A percentile compares a stretch with the other conserved stretches of the same genome.
Evolutionary conservation across 2,888 invertebrate genomes (phyloP).

Genomic region (Amiota communis): DNA sequence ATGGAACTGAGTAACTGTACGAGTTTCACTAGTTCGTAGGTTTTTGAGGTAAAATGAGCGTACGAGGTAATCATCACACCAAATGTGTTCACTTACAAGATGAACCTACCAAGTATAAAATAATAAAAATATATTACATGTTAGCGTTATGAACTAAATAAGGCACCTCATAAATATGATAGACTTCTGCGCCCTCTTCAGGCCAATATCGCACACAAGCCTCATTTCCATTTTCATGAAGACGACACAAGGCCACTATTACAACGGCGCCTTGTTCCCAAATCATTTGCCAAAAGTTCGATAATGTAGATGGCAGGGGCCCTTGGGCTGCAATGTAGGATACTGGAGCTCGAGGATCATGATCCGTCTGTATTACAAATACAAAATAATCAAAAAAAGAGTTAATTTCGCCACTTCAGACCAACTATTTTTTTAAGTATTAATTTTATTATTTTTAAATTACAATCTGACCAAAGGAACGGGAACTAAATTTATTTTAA

Average conservation of each 20-base stretch:
- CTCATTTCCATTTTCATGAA: conserved; percentile 93
- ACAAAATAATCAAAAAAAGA: too few relatives aligned
- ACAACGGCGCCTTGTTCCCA: conserved; percentile 99
- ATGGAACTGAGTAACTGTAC: conserved; percentile 99
- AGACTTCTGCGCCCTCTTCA: conserved; percentile 97
- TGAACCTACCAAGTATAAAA: conserved; percentile 81
- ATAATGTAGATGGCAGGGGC: conserved; percentile 91
- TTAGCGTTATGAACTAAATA: neutral
- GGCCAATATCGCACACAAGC: conserved; percentile 99
- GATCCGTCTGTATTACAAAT: conserved; percentile 84
- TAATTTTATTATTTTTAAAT: too few relatives aligned
- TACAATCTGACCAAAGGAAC: too few relatives aligned
- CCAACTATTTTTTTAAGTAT: too few relatives aligned
- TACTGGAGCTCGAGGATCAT: conserved; percentile 98
- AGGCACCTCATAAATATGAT: conserved; percentile 95
- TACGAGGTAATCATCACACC: conserved; percentile 99
- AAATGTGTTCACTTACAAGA: conserved; percentile 98
- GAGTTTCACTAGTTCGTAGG: conserved; percentile 95
- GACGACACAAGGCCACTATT: conserved; percentile 92
- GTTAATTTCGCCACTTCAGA: too few relatives aligned
- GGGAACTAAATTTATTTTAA: too few relatives aligned
- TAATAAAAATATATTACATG: neutral
- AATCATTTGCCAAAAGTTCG: conserved; percentile 99
- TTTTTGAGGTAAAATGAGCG: conserved; percentile 99
- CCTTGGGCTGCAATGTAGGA: conserved; percentile 96